phyloP scores from a whole-genome alignment of 1,140 invertebrate genomes.

The Lasaia peninsularis region DNA sequence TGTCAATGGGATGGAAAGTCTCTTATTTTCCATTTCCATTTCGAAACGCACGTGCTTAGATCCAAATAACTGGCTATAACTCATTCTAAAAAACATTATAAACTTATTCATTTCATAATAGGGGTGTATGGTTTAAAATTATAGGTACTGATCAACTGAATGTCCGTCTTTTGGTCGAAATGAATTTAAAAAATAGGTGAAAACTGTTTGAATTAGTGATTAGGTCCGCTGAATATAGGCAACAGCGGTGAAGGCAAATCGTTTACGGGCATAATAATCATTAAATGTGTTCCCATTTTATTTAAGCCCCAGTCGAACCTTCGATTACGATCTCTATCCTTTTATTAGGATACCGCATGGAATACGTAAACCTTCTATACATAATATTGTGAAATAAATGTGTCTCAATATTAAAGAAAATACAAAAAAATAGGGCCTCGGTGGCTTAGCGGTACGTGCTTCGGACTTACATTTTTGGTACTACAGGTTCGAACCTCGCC shows the following conservation, averaged over 20 bases:
- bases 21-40: not conserved
- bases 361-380: not conserved
- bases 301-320: conserved; percentile 57
- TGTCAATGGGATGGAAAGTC: too few relatives aligned
- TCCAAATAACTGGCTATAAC: not conserved
- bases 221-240: conserved; percentile 53
- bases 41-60: not conserved
- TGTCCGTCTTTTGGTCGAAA: conserved; percentile 22
- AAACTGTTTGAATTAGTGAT: conserved; percentile 57
- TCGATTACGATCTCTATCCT: conserved; percentile 72
- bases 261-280: conserved; percentile 74
- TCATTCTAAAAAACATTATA: not conserved
- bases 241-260: conserved; percentile 49
- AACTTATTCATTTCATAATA: conserved; percentile 9
- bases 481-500: too few relatives aligned
- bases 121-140: conserved; percentile 13
- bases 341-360: conserved; percentile 50
- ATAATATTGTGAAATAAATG: not conserved
- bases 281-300: conserved; percentile 71
- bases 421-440: too few relatives aligned
- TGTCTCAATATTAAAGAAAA: too few relatives aligned
- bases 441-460: too few relatives aligned
- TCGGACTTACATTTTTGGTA: too few relatives aligned
- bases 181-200: conserved; percentile 48
- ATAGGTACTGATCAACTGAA: conserved; percentile 16